Evolutionary conservation across 2,113 vertebrate genomes (phyloP).

Genomic region (Ptyas mucosa): DNA sequence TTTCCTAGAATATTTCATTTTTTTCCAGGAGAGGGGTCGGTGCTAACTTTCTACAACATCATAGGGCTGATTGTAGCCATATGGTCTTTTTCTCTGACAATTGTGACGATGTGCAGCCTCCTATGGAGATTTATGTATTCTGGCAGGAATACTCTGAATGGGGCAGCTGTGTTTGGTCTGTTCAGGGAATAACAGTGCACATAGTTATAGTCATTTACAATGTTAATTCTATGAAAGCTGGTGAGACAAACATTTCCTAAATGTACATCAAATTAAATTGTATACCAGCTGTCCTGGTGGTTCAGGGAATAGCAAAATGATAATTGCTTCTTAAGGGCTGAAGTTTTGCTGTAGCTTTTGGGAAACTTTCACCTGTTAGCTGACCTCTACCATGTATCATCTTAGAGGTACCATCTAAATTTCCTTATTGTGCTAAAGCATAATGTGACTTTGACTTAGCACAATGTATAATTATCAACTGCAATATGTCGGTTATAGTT

Average conservation of each 20-base stretch:
- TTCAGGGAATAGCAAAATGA: background rate
- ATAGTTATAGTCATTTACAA: background rate
- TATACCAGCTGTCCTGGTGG: conserved; percentile 4
- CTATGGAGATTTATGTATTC: conserved; percentile 42
- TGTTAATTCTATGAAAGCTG: background rate
- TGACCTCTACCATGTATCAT: background rate
- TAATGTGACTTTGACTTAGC: background rate
- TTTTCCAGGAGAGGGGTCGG: no score
- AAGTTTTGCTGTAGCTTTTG: no score
- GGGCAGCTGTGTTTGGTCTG: conserved; percentile 42
- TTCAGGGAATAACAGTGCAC: accelerated
- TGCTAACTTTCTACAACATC: background rate
- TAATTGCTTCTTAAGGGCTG: background rate
- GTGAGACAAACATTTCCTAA: background rate
- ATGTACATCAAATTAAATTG: conserved; percentile 8
- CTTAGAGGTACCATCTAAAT: background rate
- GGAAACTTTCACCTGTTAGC: background rate
- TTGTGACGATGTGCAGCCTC: background rate
- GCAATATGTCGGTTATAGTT: background rate
- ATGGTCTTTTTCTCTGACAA: background rate
- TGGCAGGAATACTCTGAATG: background rate
- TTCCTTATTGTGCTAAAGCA: background rate
- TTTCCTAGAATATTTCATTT: no score
- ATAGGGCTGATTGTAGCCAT: conserved; percentile 22
- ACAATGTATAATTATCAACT: background rate